Base-by-base conservation (phyloP, 2,888 invertebrate genomes). In the Limulus polyphemus region DNA sequence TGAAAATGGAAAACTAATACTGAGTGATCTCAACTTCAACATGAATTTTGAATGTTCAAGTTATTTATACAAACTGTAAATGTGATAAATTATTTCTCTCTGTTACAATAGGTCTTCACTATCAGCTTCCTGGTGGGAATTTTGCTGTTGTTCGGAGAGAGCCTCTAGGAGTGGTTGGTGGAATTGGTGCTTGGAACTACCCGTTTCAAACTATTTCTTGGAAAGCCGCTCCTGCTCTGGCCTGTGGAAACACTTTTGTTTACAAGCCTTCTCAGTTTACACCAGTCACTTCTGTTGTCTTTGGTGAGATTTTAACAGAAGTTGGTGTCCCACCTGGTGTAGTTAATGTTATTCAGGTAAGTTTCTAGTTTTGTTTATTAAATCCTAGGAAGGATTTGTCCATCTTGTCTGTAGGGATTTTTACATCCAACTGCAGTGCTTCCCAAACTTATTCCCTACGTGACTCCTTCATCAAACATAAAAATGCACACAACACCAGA, bases 121-220 rank as follows among this genome's bases (percentile, higher is more conserved):
- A 79, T 48, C 75, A 75, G 0, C 71, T 80, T 17, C 68, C 75
- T 32, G 72, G 72, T 49, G 76, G 77, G 1, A 77, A 76, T 56
- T 81, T 79, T 73, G 79, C 78, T 11, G 78, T 79, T 72, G 79
- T 81, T 3, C 71, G 77, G 9, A 69, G 79, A 16, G 80, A 81
- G 68, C 79, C 81, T 1, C 71, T 81, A 11, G 82, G 82, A 2
- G 80, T 82, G 2, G 77, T 80, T 32, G 81, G 76, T 4, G 80
- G 78, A 12, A 79, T 82, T 54, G 81, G 80, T 7, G 81, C 81
- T 2, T 82, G 81, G 81, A 82, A 82, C 72, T 82, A 79, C 71
- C 82, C 82, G 2, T 78, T 82, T 69, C 47, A 57, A 59, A 72
- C 72, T 10, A 71, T 71, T 58, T 67, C 73, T 10, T 75, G 74